These are phyloP conservation scores for Mohoua ochrocephala DNA, from an alignment of 2,113 vertebrate genomes.

Conservation along the genomic window DNA sequence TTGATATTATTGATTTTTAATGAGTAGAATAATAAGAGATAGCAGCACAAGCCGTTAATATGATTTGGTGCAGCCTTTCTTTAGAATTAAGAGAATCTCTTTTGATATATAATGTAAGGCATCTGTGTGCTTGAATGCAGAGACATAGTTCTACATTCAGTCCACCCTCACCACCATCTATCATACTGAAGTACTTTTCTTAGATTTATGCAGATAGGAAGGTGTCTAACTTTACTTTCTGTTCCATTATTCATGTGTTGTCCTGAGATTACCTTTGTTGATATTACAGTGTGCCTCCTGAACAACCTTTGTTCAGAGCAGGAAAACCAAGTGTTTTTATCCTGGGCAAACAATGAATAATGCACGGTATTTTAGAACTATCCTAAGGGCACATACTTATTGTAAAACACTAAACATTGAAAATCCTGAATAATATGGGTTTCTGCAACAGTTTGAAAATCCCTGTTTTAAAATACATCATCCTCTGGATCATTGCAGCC, in stretches of 20 bases:
- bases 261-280: slow-evolving; percentile 22
- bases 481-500: neutral
- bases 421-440: neutral
- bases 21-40: neutral
- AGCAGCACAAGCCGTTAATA: neutral
- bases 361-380: neutral
- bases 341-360: neutral
- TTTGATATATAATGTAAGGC: slow-evolving; percentile 15
- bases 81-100: neutral
- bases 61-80: neutral
- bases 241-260: slow-evolving; percentile 43
- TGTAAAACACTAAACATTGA: neutral
- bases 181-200: neutral
- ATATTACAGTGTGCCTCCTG: neutral
- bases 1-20: slow-evolving; percentile 15
- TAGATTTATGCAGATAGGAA: slow-evolving; percentile 13
- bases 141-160: neutral
- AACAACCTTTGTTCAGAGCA: neutral
- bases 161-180: neutral
- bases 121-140: neutral
- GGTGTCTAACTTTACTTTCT: slow-evolving; percentile 36
- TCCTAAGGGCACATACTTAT: neutral
- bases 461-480: neutral
- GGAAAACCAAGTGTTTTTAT: neutral
- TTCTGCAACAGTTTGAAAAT: neutral